A percentile compares a stretch with the other conserved stretches of the same genome.
Evolutionary conservation across 2,888 invertebrate species (phyloP).

Genomic region (Nymphalis urticae): DNA sequence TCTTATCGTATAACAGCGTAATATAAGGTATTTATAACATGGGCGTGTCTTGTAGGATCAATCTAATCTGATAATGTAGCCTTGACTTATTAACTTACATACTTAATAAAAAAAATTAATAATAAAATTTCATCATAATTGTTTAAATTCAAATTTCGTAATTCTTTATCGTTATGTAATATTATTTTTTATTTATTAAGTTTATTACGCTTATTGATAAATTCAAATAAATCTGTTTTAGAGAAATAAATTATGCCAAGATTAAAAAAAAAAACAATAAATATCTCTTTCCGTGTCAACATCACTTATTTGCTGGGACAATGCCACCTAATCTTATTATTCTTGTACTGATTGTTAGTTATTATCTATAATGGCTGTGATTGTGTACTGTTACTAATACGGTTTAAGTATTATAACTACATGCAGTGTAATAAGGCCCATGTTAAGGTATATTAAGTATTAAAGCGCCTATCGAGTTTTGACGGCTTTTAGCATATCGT

Average conservation of each 20-base stretch:
- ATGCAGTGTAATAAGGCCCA: not conserved
- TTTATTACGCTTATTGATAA: no score
- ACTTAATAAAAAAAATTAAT: not conserved
- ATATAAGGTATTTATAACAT: constrained; percentile 16
- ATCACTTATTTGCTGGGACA: constrained; percentile 15
- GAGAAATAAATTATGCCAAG: not conserved
- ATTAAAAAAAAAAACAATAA: not conserved
- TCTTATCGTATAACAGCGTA: constrained; percentile 16
- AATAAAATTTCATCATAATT: not conserved
- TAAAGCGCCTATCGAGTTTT: constrained; percentile 9
- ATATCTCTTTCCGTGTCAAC: constrained; percentile 12
- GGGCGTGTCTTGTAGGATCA: constrained; percentile 7
- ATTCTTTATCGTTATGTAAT: not conserved
- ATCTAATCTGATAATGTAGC: constrained; percentile 11
- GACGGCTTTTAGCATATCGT: constrained; percentile 6
- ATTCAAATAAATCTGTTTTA: no score
- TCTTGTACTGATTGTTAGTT: constrained; percentile 6
- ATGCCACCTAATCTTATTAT: constrained; percentile 16
- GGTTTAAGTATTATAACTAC: not conserved
- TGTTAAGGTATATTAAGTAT: not conserved
- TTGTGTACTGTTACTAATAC: constrained; percentile 1
- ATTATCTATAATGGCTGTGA: constrained; percentile 9
- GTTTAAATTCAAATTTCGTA: not conserved
- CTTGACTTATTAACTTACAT: constrained; percentile 33
- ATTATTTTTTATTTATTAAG: no score